phyloP scores from a whole-genome alignment of 1,140 invertebrate genomes.

The Sycophila sp. region DNA sequence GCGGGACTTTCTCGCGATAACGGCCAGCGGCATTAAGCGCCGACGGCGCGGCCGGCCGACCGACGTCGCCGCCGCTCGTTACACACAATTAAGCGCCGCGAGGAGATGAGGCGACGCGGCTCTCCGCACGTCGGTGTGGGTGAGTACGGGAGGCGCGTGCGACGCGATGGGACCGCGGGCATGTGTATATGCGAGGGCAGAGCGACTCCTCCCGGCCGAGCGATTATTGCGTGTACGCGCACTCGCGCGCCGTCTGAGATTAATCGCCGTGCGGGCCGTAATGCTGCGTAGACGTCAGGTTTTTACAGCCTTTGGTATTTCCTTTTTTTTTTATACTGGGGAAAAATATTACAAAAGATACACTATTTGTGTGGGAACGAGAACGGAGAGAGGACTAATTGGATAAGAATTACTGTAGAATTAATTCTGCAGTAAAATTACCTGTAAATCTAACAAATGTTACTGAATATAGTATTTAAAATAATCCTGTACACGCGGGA shows the following conservation, averaged over 20 bases:
- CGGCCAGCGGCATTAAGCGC: not conserved
- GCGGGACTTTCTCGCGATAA: conserved; percentile 18
- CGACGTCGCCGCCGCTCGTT: not conserved
- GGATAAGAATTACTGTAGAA: too few relatives aligned
- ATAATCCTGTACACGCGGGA: too few relatives aligned
- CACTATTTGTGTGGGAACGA: not conserved
- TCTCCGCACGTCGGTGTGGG: not conserved
- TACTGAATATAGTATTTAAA: too few relatives aligned
- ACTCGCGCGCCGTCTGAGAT: conserved; percentile 10
- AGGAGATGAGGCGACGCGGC: not conserved
- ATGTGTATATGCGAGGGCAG: not conserved
- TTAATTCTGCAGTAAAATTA: too few relatives aligned
- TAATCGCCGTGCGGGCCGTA: conserved; percentile 18
- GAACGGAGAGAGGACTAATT: too few relatives aligned
- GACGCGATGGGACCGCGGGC: not conserved
- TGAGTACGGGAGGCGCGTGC: not conserved
- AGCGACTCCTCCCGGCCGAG: not conserved
- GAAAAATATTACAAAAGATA: not conserved
- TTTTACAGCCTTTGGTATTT: not conserved
- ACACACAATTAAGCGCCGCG: not conserved
- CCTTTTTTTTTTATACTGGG: not conserved
- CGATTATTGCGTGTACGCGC: conserved; percentile 13
- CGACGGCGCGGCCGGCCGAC: not conserved
- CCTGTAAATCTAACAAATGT: too few relatives aligned
- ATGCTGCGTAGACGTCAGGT: not conserved